A percentile compares a stretch with the other conserved stretches of the same genome.
Conservation (phyloP, 2,888 invertebrate genomes). For the Leucozona laternaria region DNA sequence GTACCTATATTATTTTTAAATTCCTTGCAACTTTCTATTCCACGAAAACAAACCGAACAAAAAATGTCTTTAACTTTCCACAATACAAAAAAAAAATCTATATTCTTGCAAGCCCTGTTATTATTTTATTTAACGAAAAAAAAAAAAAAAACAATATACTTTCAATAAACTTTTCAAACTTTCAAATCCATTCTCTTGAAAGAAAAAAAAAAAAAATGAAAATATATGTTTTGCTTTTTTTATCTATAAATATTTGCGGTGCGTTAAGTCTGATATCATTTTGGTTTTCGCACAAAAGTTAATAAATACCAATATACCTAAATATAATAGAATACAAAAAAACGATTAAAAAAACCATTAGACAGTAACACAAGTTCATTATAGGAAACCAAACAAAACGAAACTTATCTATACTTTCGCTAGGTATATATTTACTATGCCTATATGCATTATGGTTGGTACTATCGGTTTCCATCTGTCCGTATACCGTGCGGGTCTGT, state of each 20-base stretch:
- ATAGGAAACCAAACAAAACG: not conserved
- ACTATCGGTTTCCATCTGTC: slow-evolving; percentile 9
- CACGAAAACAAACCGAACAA: not conserved
- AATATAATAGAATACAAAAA: not conserved
- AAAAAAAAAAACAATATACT: not conserved
- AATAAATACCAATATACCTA: not conserved
- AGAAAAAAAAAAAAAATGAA: not conserved
- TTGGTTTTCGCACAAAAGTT: slow-evolving; percentile 38
- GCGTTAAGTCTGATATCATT: slow-evolving; percentile 31
- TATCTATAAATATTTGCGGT: slow-evolving; percentile 43
- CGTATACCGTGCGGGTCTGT: not conserved
- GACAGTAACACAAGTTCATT: slow-evolving; percentile 16
- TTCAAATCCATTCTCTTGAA: slow-evolving; percentile 10
- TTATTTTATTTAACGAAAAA: not conserved
- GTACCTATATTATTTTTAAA: not conserved
- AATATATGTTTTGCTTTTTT: not conserved
- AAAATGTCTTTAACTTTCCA: not conserved
- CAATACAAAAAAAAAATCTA: not conserved
- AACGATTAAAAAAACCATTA: slow-evolving; percentile 20
- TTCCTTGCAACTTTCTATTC: slow-evolving; percentile 8
- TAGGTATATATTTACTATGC: not conserved
- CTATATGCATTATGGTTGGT: slow-evolving; percentile 1
- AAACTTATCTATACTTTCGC: slow-evolving; percentile 31
- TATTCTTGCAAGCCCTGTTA: not conserved
- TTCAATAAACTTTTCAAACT: slow-evolving; percentile 12